phyloP scores from a whole-genome alignment of 1,140 invertebrate species.

The Drosophila ananassae region DNA sequence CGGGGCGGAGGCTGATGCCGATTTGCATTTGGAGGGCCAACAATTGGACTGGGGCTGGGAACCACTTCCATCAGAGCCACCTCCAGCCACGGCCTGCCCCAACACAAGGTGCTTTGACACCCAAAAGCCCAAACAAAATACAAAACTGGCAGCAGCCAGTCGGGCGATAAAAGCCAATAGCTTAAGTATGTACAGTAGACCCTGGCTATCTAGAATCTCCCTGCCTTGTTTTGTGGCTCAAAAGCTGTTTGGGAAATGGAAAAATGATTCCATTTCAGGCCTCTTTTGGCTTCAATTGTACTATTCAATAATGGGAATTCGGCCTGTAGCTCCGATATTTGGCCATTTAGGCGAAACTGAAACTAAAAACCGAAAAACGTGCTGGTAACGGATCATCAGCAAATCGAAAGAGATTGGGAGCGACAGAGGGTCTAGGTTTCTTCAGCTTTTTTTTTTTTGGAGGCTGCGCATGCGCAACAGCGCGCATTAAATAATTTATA shows the following conservation, averaged over 20 bases:
- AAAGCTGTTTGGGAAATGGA: too few species aligned
- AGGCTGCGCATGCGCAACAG: slow-evolving; percentile 63
- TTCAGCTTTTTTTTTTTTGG: not conserved
- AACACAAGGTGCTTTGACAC: slow-evolving; percentile 32
- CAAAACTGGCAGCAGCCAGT: slow-evolving; percentile 20
- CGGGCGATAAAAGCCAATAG: slow-evolving; percentile 67
- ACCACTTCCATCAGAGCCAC: not conserved
- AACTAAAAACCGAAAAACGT: slow-evolving; percentile 45
- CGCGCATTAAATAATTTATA: slow-evolving; percentile 79
- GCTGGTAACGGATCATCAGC: slow-evolving; percentile 40
- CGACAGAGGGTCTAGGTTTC: not conserved
- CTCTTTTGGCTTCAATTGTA: not conserved
- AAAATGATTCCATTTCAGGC: too few species aligned
- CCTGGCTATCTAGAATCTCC: not conserved
- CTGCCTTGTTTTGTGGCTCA: too few species aligned
- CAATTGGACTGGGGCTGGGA: not conserved
- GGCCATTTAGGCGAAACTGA: slow-evolving; percentile 24
- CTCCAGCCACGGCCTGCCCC: slow-evolving; percentile 17
- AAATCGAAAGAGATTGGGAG: slow-evolving; percentile 12
- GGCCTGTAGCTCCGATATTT: slow-evolving; percentile 10
- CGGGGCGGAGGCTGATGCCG: slow-evolving; percentile 1
- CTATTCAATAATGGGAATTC: slow-evolving; percentile 7
- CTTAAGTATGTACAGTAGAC: slow-evolving; percentile 31
- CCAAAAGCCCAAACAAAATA: not conserved
- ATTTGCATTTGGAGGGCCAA: not conserved